These are phyloP conservation scores for Eilema griseolum DNA, from an alignment of 2,888 invertebrate species.

Conservation along the genomic window DNA sequence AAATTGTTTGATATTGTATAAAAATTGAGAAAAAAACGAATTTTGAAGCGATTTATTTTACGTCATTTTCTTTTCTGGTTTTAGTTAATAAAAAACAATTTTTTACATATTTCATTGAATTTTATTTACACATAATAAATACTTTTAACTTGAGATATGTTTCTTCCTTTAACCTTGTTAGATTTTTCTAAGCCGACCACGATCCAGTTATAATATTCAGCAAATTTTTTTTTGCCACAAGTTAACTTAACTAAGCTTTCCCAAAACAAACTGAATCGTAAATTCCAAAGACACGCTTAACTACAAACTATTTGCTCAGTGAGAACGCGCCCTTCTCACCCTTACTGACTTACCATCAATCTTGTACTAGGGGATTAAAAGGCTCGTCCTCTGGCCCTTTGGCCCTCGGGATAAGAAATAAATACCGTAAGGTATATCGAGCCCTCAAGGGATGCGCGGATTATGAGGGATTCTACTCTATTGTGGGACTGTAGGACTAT, in stretches of 20 bases:
- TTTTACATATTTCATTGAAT: too few relatives aligned
- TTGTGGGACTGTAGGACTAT: constrained; percentile 19
- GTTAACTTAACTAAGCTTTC: too few relatives aligned
- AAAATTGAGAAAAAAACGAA: too few relatives aligned
- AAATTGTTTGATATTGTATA: too few relatives aligned
- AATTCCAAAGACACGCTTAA: not conserved
- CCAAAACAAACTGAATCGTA: not conserved
- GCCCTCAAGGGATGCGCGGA: constrained; percentile 19
- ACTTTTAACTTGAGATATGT: too few relatives aligned
- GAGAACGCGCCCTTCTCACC: constrained; percentile 11
- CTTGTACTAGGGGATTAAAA: constrained; percentile 53
- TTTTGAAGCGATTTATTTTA: not conserved
- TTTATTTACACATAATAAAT: too few relatives aligned
- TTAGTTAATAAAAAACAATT: too few relatives aligned
- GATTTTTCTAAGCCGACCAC: too few relatives aligned
- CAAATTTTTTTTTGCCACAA: too few relatives aligned
- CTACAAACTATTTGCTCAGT: not conserved
- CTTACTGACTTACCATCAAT: constrained; percentile 51
- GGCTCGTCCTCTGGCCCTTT: constrained; percentile 42
- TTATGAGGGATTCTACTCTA: constrained; percentile 29
- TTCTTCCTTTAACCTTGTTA: too few relatives aligned
- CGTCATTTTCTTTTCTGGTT: too few relatives aligned
- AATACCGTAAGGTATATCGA: constrained; percentile 33
- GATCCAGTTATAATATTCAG: too few relatives aligned
- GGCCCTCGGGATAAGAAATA: constrained; percentile 40